Conservation (phyloP, 37 sponge, comb jelly and placozoan genomes). For the Haliclona indistincta region DNA sequence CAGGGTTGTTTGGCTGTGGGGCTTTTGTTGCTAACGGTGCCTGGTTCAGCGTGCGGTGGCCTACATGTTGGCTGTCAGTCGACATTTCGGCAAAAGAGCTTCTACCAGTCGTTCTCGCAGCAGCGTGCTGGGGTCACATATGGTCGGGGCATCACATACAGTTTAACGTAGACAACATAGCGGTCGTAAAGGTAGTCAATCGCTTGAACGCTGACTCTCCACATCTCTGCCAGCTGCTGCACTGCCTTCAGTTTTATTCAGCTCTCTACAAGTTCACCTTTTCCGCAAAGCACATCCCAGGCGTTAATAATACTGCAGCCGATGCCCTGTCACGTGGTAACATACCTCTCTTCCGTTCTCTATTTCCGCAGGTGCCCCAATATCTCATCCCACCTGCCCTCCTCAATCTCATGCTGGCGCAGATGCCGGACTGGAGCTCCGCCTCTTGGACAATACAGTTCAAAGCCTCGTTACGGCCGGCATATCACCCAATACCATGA, state of each 20-base stretch:
- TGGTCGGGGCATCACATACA: not conserved
- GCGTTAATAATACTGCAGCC: slow-evolving; percentile 1
- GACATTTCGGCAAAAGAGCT: not conserved
- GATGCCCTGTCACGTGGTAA: slow-evolving; percentile 20
- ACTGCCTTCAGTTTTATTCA: slow-evolving; percentile 2
- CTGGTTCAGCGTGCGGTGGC: not conserved
- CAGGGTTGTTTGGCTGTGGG: slow-evolving; percentile 13
- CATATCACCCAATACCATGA: slow-evolving; percentile 31
- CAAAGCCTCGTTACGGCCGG: not conserved
- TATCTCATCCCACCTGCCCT: not conserved
- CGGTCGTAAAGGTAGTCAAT: not conserved
- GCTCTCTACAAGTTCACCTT: not conserved
- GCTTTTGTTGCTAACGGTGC: not conserved
- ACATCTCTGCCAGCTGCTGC: slow-evolving; percentile 3
- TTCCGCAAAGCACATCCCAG: not conserved
- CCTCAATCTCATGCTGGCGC: not conserved
- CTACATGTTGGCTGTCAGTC: not conserved
- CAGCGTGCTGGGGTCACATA: not conserved
- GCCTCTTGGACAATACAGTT: not conserved
- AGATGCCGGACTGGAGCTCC: not conserved
- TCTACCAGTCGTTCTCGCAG: not conserved
- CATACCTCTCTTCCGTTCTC: not conserved
- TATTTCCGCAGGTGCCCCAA: not conserved
- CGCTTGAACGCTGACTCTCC: not conserved
- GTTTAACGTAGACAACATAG: not conserved